Evolutionary conservation across 2,113 vertebrate species (phyloP).

Genomic region (Pardalotus punctatus): DNA sequence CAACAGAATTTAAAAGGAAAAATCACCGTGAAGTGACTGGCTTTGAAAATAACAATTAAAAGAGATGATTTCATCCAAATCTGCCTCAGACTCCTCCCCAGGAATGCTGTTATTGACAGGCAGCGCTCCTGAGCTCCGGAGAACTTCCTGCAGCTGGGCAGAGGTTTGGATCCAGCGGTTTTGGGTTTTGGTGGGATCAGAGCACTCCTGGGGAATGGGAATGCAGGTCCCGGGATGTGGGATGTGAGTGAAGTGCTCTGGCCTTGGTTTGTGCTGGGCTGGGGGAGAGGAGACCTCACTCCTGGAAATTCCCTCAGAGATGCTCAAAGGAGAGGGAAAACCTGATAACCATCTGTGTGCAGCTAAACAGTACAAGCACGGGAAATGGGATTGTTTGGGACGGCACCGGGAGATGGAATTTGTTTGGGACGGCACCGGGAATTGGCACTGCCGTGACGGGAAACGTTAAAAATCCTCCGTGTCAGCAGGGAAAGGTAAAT

Average conservation of each 20-base stretch:
- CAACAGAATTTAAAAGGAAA: neutral
- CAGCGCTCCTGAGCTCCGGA: neutral
- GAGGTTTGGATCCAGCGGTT: neutral
- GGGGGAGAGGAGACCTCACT: neutral
- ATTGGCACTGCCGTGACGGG: neutral
- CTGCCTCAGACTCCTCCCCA: neutral
- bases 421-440: neutral
- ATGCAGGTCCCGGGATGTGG: accelerated
- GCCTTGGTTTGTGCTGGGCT: neutral
- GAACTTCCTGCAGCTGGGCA: neutral
- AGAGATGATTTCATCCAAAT: neutral
- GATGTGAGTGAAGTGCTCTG: neutral
- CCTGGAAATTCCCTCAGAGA: neutral
- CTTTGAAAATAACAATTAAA: conserved; percentile 42
- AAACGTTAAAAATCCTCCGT: neutral
- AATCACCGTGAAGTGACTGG: neutral
- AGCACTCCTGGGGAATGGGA: neutral
- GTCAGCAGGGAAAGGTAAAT: neutral
- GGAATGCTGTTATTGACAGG: neutral
- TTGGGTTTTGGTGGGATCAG: neutral
- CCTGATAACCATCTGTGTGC: neutral
- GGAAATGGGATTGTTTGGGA: neutral
- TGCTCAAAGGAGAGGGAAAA: neutral
- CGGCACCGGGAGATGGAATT: neutral
- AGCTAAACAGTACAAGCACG: neutral